Evolutionary conservation across 2,797 vertebrate genomes (phyloP).

Genomic region (Ptychadena robeensis): DNA sequence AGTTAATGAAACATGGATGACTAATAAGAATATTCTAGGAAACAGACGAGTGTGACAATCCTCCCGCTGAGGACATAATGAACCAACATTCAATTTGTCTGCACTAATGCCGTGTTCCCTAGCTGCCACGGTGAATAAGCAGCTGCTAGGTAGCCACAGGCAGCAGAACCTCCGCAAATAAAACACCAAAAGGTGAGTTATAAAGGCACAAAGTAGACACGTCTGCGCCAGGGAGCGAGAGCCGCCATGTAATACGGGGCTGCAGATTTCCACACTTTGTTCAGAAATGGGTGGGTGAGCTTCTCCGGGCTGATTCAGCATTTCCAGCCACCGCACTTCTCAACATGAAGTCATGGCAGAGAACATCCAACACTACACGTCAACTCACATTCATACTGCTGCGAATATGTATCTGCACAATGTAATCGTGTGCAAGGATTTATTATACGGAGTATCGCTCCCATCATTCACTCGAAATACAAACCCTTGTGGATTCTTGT

Average conservation of each 20-base stretch:
- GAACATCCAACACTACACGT: background rate
- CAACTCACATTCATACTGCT: background rate
- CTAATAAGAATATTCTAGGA: slow-evolving; percentile 54
- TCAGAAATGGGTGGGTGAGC: slow-evolving; percentile 40
- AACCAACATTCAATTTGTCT: slow-evolving; percentile 40
- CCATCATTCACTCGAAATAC: too few species aligned
- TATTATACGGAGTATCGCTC: too few species aligned
- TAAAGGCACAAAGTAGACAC: background rate
- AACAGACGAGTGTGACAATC: slow-evolving; percentile 42
- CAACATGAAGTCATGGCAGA: background rate
- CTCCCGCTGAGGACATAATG: slow-evolving; percentile 44
- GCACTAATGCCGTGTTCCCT: slow-evolving; percentile 20
- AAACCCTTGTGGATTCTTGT: too few species aligned
- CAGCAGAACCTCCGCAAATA: background rate
- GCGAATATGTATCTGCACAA: slow-evolving; percentile 11
- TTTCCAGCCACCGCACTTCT: background rate
- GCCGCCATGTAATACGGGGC: background rate
- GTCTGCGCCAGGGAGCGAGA: background rate
- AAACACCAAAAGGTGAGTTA: slow-evolving; percentile 9
- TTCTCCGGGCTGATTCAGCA: slow-evolving; percentile 1
- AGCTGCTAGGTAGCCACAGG: slow-evolving; percentile 18
- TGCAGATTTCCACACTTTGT: background rate
- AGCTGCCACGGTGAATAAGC: slow-evolving; percentile 25
- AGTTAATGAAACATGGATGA: slow-evolving; percentile 49
- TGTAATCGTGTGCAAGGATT: too few species aligned